A percentile compares a stretch with the other conserved stretches of the same genome.
phyloP scores from a whole-genome alignment of 1,140 invertebrate species.

The Thaumatotibia leucotreta region DNA sequence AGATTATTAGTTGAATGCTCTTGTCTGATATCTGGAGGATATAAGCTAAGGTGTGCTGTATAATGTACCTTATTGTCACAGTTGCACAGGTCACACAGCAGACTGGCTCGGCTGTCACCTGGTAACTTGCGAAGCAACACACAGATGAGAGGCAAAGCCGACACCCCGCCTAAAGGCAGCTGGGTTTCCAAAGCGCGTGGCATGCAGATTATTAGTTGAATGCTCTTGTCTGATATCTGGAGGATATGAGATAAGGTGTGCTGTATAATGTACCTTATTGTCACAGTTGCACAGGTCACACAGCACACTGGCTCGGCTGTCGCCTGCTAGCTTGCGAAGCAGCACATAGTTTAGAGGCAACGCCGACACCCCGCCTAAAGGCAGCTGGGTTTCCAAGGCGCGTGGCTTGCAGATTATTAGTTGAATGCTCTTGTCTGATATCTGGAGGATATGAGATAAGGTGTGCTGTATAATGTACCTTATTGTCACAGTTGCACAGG shows the following conservation, averaged over 20 bases:
- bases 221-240: slow-evolving; percentile 57
- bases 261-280: slow-evolving; percentile 64
- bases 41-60: too few species aligned
- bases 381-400: slow-evolving; percentile 68
- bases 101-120: slow-evolving; percentile 54
- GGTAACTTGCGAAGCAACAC: slow-evolving; percentile 76
- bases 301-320: slow-evolving; percentile 64
- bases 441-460: too few species aligned
- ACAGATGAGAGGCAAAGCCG: slow-evolving; percentile 77
- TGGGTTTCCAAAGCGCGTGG: slow-evolving; percentile 70
- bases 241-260: slow-evolving; percentile 17
- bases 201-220: slow-evolving; percentile 72
- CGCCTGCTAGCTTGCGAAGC: slow-evolving; percentile 74
- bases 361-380: slow-evolving; percentile 68
- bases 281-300: slow-evolving; percentile 78
- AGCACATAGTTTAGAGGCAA: slow-evolving; percentile 79
- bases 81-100: slow-evolving; percentile 78
- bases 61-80: slow-evolving; percentile 77
- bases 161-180: slow-evolving; percentile 71
- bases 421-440: too few species aligned
- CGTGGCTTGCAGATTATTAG: too few species aligned
- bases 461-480: too few species aligned
- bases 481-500: slow-evolving; percentile 76
- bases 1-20: slow-evolving; percentile 61
- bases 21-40: slow-evolving; percentile 60